Evolutionary conservation across 2,113 vertebrate genomes (phyloP).

Genomic region (Spermophilus dauricus): DNA sequence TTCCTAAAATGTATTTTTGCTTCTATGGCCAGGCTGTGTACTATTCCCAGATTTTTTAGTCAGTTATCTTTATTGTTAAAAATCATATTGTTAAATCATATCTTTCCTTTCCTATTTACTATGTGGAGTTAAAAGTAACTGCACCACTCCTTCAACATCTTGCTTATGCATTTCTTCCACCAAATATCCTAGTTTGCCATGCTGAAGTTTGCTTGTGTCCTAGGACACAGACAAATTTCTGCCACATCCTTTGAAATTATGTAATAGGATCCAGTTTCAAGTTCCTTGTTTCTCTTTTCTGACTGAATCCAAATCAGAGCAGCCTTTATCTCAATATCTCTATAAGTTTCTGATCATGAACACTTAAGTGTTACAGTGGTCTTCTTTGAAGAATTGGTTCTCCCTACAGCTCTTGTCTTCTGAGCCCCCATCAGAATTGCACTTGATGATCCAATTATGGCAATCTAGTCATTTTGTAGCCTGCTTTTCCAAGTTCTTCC

Average conservation of each 20-base stretch:
- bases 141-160: background rate
- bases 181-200: background rate
- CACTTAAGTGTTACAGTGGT: background rate
- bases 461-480: too few relatives aligned
- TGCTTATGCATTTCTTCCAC: background rate
- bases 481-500: background rate
- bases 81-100: background rate
- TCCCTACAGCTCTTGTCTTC: background rate
- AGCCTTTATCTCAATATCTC: background rate
- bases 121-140: background rate
- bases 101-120: background rate
- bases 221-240: background rate
- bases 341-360: background rate
- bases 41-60: background rate
- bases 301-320: background rate
- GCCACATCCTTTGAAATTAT: background rate
- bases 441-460: background rate
- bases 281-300: background rate
- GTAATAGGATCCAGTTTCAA: background rate
- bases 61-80: background rate
- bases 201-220: rapidly evolving
- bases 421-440: background rate
- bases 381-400: too few relatives aligned
- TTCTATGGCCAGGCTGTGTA: too few relatives aligned
- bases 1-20: background rate